phyloP scores from a whole-genome alignment of 2,888 invertebrate species.

The Harpalus rufipes region DNA sequence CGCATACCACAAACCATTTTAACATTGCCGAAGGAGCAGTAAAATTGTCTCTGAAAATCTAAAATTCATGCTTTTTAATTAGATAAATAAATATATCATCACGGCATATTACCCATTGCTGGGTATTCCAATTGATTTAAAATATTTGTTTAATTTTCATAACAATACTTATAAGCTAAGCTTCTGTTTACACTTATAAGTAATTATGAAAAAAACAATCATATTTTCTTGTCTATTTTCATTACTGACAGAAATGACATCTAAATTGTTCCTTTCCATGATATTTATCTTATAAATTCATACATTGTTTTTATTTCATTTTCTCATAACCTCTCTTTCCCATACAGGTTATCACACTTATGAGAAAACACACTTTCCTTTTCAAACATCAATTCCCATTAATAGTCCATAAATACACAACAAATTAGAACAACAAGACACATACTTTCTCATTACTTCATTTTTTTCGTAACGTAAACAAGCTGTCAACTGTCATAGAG shows the following conservation, averaged over 20 bases:
- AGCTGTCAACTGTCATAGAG: neutral
- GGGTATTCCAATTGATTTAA: neutral
- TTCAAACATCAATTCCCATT: slow-evolving; percentile 22
- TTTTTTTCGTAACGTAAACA: slow-evolving; percentile 17
- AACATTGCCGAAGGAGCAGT: no score
- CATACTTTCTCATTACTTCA: slow-evolving; percentile 19
- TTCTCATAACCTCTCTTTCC: slow-evolving; percentile 37
- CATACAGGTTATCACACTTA: slow-evolving; percentile 20
- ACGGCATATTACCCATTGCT: no score
- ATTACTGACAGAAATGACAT: neutral
- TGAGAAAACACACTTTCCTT: slow-evolving; percentile 44
- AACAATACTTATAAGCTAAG: no score
- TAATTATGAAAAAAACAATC: neutral
- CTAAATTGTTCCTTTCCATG: neutral
- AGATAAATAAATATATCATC: no score
- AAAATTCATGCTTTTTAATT: neutral
- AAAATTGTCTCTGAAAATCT: neutral
- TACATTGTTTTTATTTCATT: slow-evolving; percentile 14
- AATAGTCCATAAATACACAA: slow-evolving; percentile 17
- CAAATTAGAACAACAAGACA: slow-evolving; percentile 22
- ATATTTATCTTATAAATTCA: neutral
- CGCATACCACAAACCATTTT: no score
- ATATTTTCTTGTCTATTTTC: neutral
- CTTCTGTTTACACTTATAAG: no score
- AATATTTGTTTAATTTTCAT: neutral